These are phyloP conservation scores for Psococerastis gibbosa DNA, from an alignment of 2,888 invertebrate genomes.

Conservation along the genomic window DNA sequence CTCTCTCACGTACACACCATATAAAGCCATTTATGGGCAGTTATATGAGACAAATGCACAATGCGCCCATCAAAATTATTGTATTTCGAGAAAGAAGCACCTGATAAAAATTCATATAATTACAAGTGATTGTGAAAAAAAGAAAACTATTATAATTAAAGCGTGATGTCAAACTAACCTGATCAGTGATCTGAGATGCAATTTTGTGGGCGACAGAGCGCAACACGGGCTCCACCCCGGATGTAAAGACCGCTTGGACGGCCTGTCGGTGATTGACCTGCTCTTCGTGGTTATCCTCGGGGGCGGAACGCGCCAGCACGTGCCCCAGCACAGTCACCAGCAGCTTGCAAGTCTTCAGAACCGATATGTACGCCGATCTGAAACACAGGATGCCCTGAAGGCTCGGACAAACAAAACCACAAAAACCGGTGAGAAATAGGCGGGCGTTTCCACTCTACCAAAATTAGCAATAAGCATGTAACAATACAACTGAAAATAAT, in stretches of 20 bases:
- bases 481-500: neutral
- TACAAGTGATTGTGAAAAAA: neutral
- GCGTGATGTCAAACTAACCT: constrained; percentile 39
- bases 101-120: constrained; percentile 11
- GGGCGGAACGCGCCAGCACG: constrained; percentile 39
- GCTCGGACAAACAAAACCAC: too few species aligned
- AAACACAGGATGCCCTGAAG: too few species aligned
- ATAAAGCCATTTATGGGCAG: too few species aligned
- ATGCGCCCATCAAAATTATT: too few species aligned
- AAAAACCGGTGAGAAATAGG: too few species aligned
- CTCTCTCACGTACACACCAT: too few species aligned
- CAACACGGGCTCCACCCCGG: constrained; percentile 63
- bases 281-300: constrained; percentile 27
- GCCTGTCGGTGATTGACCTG: constrained; percentile 23
- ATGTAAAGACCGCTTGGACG: constrained; percentile 62
- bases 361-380: constrained; percentile 71
- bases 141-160: constrained; percentile 11
- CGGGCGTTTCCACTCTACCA: too few species aligned
- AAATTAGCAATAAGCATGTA: too few species aligned
- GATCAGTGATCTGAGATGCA: constrained; percentile 60
- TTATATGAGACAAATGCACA: too few species aligned
- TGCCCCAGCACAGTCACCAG: constrained; percentile 74
- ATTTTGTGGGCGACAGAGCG: constrained; percentile 67
- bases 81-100: too few species aligned
- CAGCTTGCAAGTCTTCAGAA: constrained; percentile 74